A percentile compares a stretch with the other conserved stretches of the same genome.
Conservation (phyloP, 2,113 vertebrate species). For the Egretta garzetta region DNA sequence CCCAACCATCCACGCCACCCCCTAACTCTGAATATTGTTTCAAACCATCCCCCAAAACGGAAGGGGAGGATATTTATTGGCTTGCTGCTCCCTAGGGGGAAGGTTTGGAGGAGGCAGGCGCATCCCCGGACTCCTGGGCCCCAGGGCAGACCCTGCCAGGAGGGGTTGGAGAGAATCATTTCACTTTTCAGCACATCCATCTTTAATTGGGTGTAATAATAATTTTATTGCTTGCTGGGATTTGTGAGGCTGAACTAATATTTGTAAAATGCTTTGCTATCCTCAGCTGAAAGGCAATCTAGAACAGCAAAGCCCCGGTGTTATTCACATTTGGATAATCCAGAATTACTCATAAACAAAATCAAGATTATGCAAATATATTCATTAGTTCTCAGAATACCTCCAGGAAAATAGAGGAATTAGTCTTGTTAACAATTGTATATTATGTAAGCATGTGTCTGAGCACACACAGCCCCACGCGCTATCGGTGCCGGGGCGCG, state of each 20-base stretch:
- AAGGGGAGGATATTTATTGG: neutral
- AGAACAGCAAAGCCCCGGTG: neutral
- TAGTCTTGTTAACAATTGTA: conserved; percentile 51
- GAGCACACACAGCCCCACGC: neutral
- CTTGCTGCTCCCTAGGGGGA: neutral
- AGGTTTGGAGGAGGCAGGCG: neutral
- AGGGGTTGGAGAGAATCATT: neutral
- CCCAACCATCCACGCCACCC: neutral
- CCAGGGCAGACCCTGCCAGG: neutral
- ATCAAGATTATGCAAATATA: conserved; percentile 63
- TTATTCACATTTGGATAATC: conserved; percentile 37
- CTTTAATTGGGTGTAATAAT: conserved; percentile 47
- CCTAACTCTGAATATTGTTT: neutral
- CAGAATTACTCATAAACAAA: conserved; percentile 63
- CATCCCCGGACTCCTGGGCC: fast-evolving
- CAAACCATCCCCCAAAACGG: neutral
- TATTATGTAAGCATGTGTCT: neutral
- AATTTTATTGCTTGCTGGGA: conserved; percentile 43
- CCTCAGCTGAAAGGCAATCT: conserved; percentile 23
- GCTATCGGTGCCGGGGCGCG: fast-evolving
- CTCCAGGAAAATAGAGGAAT: conserved; percentile 56
- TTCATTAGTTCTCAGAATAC: conserved; percentile 52
- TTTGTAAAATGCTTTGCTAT: conserved; percentile 26
- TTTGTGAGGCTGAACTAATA: conserved; percentile 57
- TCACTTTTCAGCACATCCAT: neutral